Evolutionary conservation across 53 echinoderm and acorn worm species (phyloP).

Genomic region (Astropecten irregularis): DNA sequence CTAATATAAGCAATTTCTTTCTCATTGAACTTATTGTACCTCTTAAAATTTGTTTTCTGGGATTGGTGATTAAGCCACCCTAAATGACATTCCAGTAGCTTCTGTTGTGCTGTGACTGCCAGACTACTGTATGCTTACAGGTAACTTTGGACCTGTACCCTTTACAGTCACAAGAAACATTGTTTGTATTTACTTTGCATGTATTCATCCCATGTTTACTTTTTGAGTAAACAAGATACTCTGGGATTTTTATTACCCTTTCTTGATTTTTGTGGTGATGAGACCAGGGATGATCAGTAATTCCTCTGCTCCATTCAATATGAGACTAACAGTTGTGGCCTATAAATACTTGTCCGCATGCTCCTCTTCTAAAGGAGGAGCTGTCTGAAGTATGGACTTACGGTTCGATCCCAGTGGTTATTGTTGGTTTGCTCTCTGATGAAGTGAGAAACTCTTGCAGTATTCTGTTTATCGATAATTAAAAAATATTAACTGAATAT

Average conservation of each 20-base stretch:
- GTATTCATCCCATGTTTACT: constrained; percentile 17
- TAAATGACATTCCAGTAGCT: constrained; percentile 23
- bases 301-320: constrained; percentile 43
- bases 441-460: no score
- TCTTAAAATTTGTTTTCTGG: no score
- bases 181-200: constrained; percentile 16
- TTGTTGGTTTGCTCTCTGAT: no score
- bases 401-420: no score
- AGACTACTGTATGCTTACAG: constrained; percentile 55
- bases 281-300: constrained; percentile 8
- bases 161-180: constrained; percentile 48
- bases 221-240: constrained; percentile 52
- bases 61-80: no score
- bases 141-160: constrained; percentile 47
- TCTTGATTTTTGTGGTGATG: constrained; percentile 29
- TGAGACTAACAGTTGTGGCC: constrained; percentile 38
- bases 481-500: no score
- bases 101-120: constrained; percentile 35
- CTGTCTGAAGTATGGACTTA: no score
- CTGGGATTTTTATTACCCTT: neutral
- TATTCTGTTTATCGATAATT: no score
- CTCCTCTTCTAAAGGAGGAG: no score
- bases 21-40: no score
- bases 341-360: no score
- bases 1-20: no score